A percentile compares a stretch with the other conserved stretches of the same genome.
Evolutionary conservation across 2,113 vertebrate species (phyloP).

Genomic region (Heterocephalus glaber): DNA sequence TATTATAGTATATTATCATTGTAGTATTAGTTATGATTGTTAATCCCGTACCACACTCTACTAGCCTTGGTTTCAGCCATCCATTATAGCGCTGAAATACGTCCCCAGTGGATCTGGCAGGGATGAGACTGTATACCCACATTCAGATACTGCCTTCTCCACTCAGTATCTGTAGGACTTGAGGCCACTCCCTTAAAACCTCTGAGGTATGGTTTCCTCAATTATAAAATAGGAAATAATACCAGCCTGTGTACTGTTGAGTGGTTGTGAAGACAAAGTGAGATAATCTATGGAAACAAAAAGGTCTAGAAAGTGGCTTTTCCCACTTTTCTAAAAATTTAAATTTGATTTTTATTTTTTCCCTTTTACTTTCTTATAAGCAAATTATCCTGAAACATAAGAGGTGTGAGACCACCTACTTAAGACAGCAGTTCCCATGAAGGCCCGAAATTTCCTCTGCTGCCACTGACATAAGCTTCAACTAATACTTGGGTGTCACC

Average conservation of each 20-base stretch:
- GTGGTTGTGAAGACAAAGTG: not conserved
- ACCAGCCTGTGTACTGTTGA: not conserved
- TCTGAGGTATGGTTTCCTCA: not conserved
- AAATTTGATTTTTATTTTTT: not conserved
- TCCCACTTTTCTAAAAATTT: not conserved
- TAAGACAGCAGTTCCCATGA: not conserved
- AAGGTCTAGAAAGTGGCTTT: not conserved
- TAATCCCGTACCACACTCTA: not conserved
- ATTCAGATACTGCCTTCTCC: not conserved
- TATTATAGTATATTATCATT: not conserved
- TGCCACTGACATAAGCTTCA: not conserved
- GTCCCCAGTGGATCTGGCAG: no score
- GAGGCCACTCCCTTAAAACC: not conserved
- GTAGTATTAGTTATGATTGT: not conserved
- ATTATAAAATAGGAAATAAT: not conserved
- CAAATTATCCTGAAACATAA: not conserved
- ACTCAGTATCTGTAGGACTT: not conserved
- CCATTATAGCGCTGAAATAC: not conserved
- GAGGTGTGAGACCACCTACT: not conserved
- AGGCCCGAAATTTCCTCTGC: not conserved
- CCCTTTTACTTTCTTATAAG: not conserved
- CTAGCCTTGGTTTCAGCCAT: not conserved
- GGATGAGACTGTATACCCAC: not conserved
- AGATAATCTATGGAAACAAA: not conserved
- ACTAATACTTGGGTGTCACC: no score